Conservation (phyloP, 2,113 vertebrate species). For the Percopsis transmontana region DNA sequence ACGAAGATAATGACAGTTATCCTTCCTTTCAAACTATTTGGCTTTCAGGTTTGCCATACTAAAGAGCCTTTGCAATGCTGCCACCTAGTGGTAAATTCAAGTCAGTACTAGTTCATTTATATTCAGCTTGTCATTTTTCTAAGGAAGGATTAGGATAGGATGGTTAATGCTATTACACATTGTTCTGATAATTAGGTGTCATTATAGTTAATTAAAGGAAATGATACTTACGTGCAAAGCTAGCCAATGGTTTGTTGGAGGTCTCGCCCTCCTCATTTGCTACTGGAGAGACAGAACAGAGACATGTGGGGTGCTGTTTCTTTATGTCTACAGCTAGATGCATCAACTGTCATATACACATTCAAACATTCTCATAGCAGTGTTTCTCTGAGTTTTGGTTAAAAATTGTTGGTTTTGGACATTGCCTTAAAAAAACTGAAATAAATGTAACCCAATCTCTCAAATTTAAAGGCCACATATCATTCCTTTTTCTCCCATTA, state of each 20-base stretch:
- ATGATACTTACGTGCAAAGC: conserved; percentile 86
- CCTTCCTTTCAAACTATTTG: neutral
- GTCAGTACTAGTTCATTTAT: conserved; percentile 12
- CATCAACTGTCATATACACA: neutral
- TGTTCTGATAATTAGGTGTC: neutral
- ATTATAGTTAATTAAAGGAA: neutral
- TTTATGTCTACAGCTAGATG: neutral
- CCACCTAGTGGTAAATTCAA: conserved; percentile 63
- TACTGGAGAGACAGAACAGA: conserved; percentile 71
- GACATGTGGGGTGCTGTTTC: neutral
- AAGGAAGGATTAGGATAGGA: neutral
- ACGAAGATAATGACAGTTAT: neutral
- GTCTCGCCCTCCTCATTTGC: conserved; percentile 90
- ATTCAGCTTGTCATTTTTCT: neutral
- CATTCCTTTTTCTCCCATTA: no score
- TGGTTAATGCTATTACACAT: neutral
- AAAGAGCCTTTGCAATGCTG: conserved; percentile 44
- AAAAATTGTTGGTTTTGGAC: no score
- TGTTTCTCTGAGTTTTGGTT: no score
- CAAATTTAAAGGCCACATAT: neutral
- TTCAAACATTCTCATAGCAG: neutral
- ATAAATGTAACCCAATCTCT: neutral
- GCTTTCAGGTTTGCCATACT: neutral
- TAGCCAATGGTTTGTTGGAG: conserved; percentile 81
- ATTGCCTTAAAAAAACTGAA: neutral